phyloP scores from a whole-genome alignment of 2,888 invertebrate genomes.

The Trachelus stipa region DNA sequence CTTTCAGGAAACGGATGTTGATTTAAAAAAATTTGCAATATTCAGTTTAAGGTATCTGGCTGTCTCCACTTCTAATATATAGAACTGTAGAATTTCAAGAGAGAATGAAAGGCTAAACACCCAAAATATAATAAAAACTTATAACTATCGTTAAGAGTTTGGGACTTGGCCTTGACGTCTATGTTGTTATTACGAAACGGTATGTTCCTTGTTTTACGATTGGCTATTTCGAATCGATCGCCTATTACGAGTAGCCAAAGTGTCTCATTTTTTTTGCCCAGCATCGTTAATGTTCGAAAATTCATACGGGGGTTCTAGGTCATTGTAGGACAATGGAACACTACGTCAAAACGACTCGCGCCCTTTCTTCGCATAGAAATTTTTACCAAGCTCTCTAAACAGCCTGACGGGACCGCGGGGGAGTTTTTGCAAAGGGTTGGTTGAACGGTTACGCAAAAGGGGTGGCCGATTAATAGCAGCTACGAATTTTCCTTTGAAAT shows the following conservation, averaged over 20 bases:
- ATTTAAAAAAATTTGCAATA: not conserved
- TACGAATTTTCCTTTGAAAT: conserved; percentile 10
- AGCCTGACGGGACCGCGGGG: not conserved
- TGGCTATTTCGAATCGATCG: too few relatives aligned
- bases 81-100: not conserved
- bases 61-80: not conserved
- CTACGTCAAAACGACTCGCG: not conserved
- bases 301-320: too few relatives aligned
- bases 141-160: not conserved
- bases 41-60: not conserved
- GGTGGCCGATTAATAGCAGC: conserved; percentile 12
- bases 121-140: not conserved
- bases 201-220: not conserved
- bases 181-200: not conserved
- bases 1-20: not conserved
- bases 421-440: conserved; percentile 5
- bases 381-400: not conserved
- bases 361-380: not conserved
- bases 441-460: not conserved
- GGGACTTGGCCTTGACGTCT: not conserved
- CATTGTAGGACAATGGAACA: too few relatives aligned
- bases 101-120: not conserved
- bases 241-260: too few relatives aligned
- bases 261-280: too few relatives aligned
- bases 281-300: too few relatives aligned